Evolutionary conservation across 2,113 vertebrate genomes (phyloP).

Genomic region (Corapipo altera): DNA sequence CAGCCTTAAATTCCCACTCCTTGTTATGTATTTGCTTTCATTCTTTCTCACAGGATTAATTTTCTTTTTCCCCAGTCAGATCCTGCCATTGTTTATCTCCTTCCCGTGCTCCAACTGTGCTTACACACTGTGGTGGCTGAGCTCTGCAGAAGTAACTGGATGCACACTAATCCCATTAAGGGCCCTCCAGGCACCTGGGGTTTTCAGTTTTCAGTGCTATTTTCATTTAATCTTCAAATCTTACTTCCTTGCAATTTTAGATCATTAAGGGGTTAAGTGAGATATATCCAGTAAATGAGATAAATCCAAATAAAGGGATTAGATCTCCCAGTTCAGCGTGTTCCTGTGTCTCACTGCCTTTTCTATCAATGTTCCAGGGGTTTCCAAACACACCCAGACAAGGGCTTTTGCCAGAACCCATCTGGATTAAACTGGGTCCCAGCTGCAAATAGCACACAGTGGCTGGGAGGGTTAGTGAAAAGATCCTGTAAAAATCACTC

Average conservation of each 20-base stretch:
- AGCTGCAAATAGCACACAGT: neutral
- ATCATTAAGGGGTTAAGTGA: conserved; percentile 42
- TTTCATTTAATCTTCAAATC: conserved; percentile 34
- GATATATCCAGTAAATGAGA: neutral
- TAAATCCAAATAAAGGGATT: conserved; percentile 55
- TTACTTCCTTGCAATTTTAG: neutral
- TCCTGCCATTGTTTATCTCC: neutral
- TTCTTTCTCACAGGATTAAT: neutral
- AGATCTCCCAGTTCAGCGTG: neutral
- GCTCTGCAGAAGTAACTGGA: neutral
- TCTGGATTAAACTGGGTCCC: neutral
- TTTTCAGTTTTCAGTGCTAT: neutral
- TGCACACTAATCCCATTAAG: neutral
- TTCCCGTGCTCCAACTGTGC: neutral
- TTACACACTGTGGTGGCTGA: neutral
- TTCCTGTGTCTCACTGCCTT: neutral
- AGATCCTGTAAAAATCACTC: neutral
- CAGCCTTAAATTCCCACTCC: neutral
- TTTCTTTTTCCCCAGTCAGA: neutral
- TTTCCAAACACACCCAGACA: neutral
- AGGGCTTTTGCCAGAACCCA: neutral
- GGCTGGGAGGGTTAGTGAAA: neutral
- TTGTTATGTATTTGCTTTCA: neutral
- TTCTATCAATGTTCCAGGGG: neutral
- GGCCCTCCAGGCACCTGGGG: neutral